Evolutionary conservation across 2,888 invertebrate species (phyloP).

Genomic region (Celastrina argiolus): DNA sequence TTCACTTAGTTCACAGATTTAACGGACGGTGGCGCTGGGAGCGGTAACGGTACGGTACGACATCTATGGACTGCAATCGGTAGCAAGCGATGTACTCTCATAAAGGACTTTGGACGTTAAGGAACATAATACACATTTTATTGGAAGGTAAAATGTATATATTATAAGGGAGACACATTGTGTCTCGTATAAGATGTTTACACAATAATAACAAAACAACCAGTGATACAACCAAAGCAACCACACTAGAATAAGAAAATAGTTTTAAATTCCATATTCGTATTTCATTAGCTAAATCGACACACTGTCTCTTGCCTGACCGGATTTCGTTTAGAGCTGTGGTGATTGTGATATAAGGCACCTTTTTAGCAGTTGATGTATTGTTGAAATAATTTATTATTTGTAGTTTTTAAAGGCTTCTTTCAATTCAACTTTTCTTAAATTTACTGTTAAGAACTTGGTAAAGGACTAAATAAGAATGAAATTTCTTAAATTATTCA

Average conservation of each 20-base stretch:
- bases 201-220: background rate
- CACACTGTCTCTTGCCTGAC: background rate
- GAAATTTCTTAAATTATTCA: background rate
- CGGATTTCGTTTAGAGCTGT: background rate
- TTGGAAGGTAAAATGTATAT: too few relatives aligned
- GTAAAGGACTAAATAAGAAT: background rate
- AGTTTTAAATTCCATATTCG: background rate
- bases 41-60: too few relatives aligned
- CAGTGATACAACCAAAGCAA: conserved; percentile 2
- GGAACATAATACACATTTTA: too few relatives aligned
- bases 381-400: background rate
- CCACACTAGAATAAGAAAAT: background rate
- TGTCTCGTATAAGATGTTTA: background rate
- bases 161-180: background rate
- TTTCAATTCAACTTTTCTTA: background rate
- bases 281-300: background rate
- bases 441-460: background rate
- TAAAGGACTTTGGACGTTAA: too few relatives aligned
- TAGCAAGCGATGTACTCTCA: too few relatives aligned
- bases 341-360: background rate
- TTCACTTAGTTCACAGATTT: too few relatives aligned
- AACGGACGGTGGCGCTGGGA: too few relatives aligned
- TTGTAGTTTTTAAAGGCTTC: background rate
- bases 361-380: background rate
- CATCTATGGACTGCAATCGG: too few relatives aligned